Base-by-base conservation (phyloP, 35 echinoderm and acorn worm species). In the Apostichopus parvimensis region DNA sequence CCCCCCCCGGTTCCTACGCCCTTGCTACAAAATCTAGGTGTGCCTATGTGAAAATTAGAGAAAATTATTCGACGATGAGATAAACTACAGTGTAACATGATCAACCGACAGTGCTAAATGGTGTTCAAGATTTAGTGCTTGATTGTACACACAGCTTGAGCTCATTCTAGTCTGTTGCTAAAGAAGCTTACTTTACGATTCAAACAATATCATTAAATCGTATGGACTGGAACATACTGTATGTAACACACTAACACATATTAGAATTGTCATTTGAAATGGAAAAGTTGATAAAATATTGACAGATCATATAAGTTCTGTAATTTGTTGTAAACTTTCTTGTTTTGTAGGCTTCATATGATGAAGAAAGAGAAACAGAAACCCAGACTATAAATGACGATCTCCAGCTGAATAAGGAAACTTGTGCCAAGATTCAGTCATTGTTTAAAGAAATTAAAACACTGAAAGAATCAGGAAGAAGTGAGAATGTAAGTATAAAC, bases 301-400 rank as follows among this genome's bases (percentile, higher is more conserved):
- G 77, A 45, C 4, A 79, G 0, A 45, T 79, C 0, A 10, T 79
- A 34, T 11, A 24, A 54, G 4, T 20, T 9, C 11, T 45, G 14
- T 17, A 15, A 5, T 53, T 9, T 20, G 52, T 80, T 80, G 8
- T 6, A 9, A 12, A 53, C 56, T 58, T 87, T 87, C 17, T 60
- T 87, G 59, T 15, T 88, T 1, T 8, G 14, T 26, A 88, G 86
- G 21, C 52, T 20, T 14, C 86, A 4, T 88, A 88, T 64, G 64
- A 88, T 73, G 86, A 88, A 66, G 86, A 88, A 34, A 72, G 26
- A 17, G 86, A 88, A 45, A 83, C 57, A 65, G 86, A 88, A 88
- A 73, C 6, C 8, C 17, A 18, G 25, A 71, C 86, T 3, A 75
- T 88, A 28, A 61, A 75, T 75, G 20, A 88, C 53, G 86, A 88